Evolutionary conservation across 2,797 vertebrate genomes (phyloP).

Genomic region (Psittacula echo): DNA sequence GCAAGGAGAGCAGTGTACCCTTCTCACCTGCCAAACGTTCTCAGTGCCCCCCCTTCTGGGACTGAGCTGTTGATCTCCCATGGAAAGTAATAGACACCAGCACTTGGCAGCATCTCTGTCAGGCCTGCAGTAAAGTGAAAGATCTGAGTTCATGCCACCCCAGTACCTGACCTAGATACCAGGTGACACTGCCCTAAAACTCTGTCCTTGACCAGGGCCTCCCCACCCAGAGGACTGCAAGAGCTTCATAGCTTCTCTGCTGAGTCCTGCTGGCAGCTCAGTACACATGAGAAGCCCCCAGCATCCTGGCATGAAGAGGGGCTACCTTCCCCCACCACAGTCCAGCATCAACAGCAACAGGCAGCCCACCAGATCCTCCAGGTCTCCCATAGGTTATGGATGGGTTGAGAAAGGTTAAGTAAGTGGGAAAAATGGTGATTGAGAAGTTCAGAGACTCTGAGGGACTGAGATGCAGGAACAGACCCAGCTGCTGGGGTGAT

Average conservation of each 20-base stretch:
- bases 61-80: constrained; percentile 86
- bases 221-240: background rate
- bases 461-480: background rate
- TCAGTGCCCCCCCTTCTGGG: constrained; percentile 80
- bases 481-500: background rate
- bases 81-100: constrained; percentile 82
- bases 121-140: background rate
- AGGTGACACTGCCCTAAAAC: background rate
- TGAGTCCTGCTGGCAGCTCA: background rate
- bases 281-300: background rate
- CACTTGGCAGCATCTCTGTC: constrained; percentile 80
- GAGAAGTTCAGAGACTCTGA: background rate
- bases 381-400: background rate
- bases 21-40: constrained; percentile 89
- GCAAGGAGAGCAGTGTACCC: background rate
- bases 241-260: background rate
- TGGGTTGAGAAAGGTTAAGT: background rate
- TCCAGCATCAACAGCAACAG: background rate
- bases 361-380: background rate
- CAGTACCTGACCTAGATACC: background rate
- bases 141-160: background rate
- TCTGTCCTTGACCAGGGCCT: background rate
- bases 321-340: background rate
- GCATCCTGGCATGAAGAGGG: background rate
- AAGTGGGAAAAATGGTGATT: background rate